Percentiles rank a stretch among this genome's conserved stretches.
phyloP scores from a whole-genome alignment of 2,797 vertebrate genomes.

The Crocodylus rhombifer region DNA sequence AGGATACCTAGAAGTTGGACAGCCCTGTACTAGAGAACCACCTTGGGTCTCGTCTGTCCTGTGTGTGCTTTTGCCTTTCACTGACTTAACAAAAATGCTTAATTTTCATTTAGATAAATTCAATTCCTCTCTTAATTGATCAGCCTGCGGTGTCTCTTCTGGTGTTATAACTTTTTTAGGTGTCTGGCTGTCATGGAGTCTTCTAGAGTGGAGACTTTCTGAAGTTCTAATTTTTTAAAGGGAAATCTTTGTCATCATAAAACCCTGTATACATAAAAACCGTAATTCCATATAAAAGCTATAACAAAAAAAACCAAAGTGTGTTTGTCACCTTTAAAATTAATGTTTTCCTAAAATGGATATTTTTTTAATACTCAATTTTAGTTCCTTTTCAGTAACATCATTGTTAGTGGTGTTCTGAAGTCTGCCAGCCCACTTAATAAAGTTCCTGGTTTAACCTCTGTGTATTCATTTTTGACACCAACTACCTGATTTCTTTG shows the following conservation, averaged over 20 bases:
- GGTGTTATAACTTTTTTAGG: accelerated
- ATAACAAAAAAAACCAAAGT: too few relatives aligned
- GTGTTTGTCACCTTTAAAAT: not conserved
- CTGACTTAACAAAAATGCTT: not conserved
- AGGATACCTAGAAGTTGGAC: too few relatives aligned
- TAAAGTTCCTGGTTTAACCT: not conserved
- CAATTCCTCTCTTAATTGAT: not conserved
- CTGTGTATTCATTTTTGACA: not conserved
- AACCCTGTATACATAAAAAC: not conserved
- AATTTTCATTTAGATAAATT: not conserved
- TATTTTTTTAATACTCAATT: not conserved
- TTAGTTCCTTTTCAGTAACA: not conserved
- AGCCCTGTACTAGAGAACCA: not conserved
- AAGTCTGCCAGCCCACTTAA: not conserved
- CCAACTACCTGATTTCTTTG: not conserved
- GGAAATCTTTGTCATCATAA: not conserved
- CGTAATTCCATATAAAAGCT: too few relatives aligned
- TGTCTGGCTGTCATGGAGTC: not conserved
- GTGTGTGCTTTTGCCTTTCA: not conserved
- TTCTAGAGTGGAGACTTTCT: not conserved
- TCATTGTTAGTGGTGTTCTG: not conserved
- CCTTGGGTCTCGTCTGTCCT: slow-evolving; percentile 5
- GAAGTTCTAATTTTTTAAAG: not conserved
- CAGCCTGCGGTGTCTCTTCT: not conserved
- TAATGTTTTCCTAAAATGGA: not conserved